Percentiles rank a stretch among this genome's conserved stretches.
These are phyloP conservation scores for Calosoma granatense DNA, from an alignment of 1,140 invertebrate species.

Conservation along the genomic window DNA sequence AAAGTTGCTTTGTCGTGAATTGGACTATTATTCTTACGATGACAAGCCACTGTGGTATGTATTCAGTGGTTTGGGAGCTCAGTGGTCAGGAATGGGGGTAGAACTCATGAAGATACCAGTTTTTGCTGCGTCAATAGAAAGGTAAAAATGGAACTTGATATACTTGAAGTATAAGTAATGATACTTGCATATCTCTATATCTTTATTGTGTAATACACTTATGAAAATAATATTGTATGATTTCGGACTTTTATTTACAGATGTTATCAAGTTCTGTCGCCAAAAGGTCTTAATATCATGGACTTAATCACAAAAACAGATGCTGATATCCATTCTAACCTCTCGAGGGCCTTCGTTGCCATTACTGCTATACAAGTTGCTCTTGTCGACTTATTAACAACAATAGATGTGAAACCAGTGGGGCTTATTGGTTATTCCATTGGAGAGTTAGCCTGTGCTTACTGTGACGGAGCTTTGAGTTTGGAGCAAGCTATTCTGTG, in stretches of 20 bases:
- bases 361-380: constrained; percentile 71
- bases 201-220: no score
- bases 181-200: no score
- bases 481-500: constrained; percentile 67
- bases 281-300: constrained; percentile 48
- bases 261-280: constrained; percentile 36
- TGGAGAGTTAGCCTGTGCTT: constrained; percentile 71
- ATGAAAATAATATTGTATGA: constrained; percentile 6
- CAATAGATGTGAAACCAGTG: constrained; percentile 56
- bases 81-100: constrained; percentile 77
- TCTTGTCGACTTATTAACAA: constrained; percentile 57
- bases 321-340: constrained; percentile 46
- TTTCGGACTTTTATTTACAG: no score
- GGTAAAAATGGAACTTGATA: constrained; percentile 42
- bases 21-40: constrained; percentile 46
- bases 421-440: constrained; percentile 72
- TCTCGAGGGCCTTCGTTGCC: constrained; percentile 55
- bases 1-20: constrained; percentile 44
- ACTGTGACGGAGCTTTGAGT: constrained; percentile 72
- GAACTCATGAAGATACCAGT: constrained; percentile 51
- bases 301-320: constrained; percentile 48
- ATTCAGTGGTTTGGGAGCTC: constrained; percentile 85
- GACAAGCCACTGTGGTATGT: constrained; percentile 72
- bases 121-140: constrained; percentile 62
- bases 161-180: not conserved